Evolutionary conservation across 2,113 vertebrate species (phyloP).

Genomic region (Microcebus tavaratra): DNA sequence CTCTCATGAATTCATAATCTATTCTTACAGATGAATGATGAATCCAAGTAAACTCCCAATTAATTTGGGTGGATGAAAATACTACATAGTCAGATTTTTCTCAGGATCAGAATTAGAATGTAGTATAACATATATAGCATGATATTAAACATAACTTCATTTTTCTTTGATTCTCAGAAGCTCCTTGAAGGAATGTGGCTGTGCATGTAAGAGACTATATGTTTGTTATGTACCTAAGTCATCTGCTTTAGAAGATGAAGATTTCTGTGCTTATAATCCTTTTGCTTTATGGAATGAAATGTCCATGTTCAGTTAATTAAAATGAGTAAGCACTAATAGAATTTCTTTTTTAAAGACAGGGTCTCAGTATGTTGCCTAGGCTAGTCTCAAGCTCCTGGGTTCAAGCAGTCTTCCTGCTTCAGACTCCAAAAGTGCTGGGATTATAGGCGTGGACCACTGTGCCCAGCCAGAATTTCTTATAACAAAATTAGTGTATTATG

Average conservation of each 20-base stretch:
- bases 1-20: background rate
- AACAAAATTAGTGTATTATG: constrained; percentile 12
- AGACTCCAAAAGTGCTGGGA: too few species aligned
- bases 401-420: too few species aligned
- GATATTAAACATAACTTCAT: constrained; percentile 9
- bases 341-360: background rate
- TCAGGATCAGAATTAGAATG: constrained; percentile 18
- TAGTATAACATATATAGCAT: background rate
- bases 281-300: constrained; percentile 46
- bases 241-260: constrained; percentile 18
- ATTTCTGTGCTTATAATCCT: constrained; percentile 4
- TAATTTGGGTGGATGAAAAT: constrained; percentile 25
- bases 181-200: background rate
- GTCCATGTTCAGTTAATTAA: constrained; percentile 16
- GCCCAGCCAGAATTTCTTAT: background rate
- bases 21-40: constrained; percentile 17
- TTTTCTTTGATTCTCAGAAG: constrained; percentile 24
- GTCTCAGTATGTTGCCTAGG: too few species aligned
- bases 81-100: background rate
- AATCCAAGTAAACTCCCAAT: background rate
- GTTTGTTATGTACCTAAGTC: background rate
- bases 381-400: too few species aligned
- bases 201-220: background rate
- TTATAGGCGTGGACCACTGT: too few species aligned
- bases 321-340: constrained; percentile 22